Percentiles rank a stretch among this genome's conserved stretches.
phyloP scores from a whole-genome alignment of 1,140 invertebrate genomes.

The Nylanderia fulva region DNA sequence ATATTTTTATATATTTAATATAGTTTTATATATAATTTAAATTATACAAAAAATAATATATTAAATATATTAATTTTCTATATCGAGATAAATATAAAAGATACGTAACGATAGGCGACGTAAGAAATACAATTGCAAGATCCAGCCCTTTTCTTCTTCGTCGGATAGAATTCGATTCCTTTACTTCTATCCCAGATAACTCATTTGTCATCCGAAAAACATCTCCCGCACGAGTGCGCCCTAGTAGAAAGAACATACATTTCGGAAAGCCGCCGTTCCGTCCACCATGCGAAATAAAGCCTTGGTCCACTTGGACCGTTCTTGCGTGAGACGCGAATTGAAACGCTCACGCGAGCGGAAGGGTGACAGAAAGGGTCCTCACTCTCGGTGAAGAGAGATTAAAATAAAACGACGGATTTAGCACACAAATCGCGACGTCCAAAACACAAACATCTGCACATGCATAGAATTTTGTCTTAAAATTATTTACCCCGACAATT shows the following conservation, averaged over 20 bases:
- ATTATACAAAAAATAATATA: no score
- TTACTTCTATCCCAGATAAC: slow-evolving; percentile 17
- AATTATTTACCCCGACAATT: no score
- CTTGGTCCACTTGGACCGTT: slow-evolving; percentile 4
- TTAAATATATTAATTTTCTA: no score
- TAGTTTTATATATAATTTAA: no score
- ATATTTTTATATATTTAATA: no score
- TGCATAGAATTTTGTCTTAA: no score
- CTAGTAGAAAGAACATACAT: slow-evolving; percentile 15
- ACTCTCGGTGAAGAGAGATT: not conserved
- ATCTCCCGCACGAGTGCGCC: not conserved
- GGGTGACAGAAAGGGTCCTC: not conserved
- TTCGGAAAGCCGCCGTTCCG: not conserved
- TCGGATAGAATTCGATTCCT: not conserved
- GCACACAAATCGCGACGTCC: not conserved
- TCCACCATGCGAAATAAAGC: slow-evolving; percentile 22
- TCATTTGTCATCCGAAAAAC: not conserved
- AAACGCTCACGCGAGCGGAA: not conserved
- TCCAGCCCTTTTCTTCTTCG: not conserved
- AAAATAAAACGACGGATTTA: not conserved
- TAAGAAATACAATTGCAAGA: not conserved
- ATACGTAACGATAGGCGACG: not conserved
- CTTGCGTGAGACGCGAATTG: slow-evolving; percentile 35
- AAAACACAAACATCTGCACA: no score
- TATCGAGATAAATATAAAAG: no score